Evolutionary conservation across 2,113 vertebrate species (phyloP).

Genomic region (Alethe castanea): DNA sequence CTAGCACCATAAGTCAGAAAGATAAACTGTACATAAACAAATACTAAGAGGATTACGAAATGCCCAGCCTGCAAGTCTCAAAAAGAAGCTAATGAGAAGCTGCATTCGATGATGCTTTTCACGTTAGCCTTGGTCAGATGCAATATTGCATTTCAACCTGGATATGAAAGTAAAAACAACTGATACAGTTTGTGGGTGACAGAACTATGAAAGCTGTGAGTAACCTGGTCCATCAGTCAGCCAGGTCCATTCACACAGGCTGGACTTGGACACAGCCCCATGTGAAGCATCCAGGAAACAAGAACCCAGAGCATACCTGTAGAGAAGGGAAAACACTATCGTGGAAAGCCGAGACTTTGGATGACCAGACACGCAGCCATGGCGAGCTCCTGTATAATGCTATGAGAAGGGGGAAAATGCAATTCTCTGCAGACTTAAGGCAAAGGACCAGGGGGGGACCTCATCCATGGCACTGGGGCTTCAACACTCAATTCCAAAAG

Average conservation of each 20-base stretch:
- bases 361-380: background rate
- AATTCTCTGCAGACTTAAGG: slow-evolving; percentile 16
- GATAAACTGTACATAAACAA: slow-evolving; percentile 31
- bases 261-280: background rate
- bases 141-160: background rate
- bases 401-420: background rate
- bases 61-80: background rate
- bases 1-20: slow-evolving; percentile 52
- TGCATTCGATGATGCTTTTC: background rate
- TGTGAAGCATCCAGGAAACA: background rate
- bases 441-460: background rate
- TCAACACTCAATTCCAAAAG: background rate
- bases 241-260: background rate
- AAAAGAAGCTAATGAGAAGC: background rate
- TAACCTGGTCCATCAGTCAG: background rate
- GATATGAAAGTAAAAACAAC: slow-evolving; percentile 2
- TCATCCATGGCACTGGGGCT: background rate
- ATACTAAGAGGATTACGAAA: slow-evolving; percentile 35
- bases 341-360: background rate
- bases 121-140: background rate
- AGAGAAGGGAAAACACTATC: background rate
- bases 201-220: background rate
- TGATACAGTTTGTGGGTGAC: background rate
- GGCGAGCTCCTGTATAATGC: background rate
- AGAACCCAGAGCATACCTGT: background rate